Conservation (phyloP, 2,888 invertebrate species). For the Prosapia bicincta region DNA sequence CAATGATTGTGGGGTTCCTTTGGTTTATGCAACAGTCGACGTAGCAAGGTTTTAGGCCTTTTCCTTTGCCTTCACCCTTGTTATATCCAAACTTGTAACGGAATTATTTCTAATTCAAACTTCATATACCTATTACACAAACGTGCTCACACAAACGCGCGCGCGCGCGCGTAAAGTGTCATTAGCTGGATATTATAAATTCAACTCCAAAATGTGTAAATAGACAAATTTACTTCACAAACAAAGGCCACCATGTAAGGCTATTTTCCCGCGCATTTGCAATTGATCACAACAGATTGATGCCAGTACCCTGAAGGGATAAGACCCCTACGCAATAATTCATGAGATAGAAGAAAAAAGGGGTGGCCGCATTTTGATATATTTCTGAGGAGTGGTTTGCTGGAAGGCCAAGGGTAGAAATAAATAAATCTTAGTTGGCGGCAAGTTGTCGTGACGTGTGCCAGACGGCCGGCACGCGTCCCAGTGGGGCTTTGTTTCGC, state of each 20-base stretch:
- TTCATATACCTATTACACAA: no score
- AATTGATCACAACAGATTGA: background rate
- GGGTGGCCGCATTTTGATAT: background rate
- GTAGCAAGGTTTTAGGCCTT: no score
- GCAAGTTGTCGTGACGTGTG: background rate
- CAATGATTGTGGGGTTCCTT: no score
- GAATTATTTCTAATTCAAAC: no score
- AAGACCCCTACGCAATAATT: background rate
- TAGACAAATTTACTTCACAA: no score
- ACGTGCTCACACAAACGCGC: no score
- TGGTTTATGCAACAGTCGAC: no score
- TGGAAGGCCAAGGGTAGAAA: background rate
- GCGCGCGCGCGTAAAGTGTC: no score
- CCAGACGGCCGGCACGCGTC: background rate
- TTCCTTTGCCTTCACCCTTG: no score
- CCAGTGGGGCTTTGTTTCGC: background rate
- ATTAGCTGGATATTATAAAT: no score
- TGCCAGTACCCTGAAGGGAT: background rate
- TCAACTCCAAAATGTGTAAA: no score
- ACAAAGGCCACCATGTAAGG: background rate
- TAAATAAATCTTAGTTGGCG: background rate
- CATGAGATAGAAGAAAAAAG: background rate
- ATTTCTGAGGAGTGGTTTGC: background rate
- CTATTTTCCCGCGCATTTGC: background rate
- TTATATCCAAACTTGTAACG: no score